Evolutionary conservation across 2,113 vertebrate species (phyloP).

Genomic region (Oxyura jamaicensis): DNA sequence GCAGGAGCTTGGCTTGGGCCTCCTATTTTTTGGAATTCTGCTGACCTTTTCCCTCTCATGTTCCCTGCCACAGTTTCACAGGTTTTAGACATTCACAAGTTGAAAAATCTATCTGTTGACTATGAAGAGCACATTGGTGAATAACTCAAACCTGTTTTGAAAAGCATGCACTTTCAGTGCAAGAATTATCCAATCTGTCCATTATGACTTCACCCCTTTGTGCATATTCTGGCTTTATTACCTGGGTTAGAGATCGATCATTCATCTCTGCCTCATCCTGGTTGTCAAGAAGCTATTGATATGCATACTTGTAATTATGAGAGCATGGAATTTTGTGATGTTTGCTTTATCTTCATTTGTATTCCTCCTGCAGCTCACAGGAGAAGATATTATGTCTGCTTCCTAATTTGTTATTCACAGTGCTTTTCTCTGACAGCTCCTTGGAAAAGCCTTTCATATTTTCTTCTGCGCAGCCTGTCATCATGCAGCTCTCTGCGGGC

Average conservation of each 20-base stretch:
- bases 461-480: slow-evolving; percentile 27
- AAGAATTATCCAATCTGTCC: background rate
- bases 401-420: slow-evolving; percentile 21
- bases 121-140: background rate
- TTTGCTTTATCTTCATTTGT: slow-evolving; percentile 43
- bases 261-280: slow-evolving; percentile 13
- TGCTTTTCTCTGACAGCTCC: slow-evolving; percentile 29
- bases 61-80: slow-evolving; percentile 32
- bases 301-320: slow-evolving; percentile 31
- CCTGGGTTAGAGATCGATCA: slow-evolving; percentile 24
- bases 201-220: background rate
- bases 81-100: slow-evolving; percentile 38
- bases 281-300: slow-evolving; percentile 53
- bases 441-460: slow-evolving; percentile 10
- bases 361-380: slow-evolving; percentile 22
- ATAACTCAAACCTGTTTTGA: background rate
- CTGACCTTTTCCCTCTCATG: slow-evolving; percentile 30
- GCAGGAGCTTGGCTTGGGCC: slow-evolving; percentile 31
- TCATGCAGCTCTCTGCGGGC: background rate
- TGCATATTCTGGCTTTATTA: slow-evolving; percentile 3
- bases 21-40: slow-evolving; percentile 1
- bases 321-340: slow-evolving; percentile 9
- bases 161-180: background rate
- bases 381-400: background rate
- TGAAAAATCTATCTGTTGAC: slow-evolving; percentile 37